Conservation (phyloP, 2,797 vertebrate genomes). For the Pristis pectinata region DNA sequence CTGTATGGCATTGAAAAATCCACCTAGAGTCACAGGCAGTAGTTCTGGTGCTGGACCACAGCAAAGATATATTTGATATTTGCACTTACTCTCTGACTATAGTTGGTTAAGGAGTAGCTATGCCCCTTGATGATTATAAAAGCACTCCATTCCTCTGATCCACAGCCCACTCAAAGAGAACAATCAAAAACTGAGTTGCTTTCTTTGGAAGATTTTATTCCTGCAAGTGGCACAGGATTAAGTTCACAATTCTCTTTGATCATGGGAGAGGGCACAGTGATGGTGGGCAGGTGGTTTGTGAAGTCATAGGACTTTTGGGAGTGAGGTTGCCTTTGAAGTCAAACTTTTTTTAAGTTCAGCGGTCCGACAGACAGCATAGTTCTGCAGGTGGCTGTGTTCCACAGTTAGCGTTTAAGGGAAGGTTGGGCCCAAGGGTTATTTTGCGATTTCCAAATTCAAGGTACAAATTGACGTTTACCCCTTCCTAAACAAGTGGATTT, state of each 20-base stretch:
- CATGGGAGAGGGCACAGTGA: background rate
- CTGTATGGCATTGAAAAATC: background rate
- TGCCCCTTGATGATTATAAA: background rate
- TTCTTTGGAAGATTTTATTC: background rate
- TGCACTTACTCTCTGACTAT: background rate
- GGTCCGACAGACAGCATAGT: background rate
- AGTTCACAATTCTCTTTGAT: background rate
- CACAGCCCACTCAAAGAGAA: background rate
- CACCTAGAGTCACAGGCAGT: too few species aligned
- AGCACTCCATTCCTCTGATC: background rate
- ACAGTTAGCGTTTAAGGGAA: background rate
- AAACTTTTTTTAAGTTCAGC: background rate
- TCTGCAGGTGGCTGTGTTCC: background rate
- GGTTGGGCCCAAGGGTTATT: background rate
- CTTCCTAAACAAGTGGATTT: background rate
- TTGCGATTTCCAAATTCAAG: background rate
- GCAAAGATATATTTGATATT: background rate
- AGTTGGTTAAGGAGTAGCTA: background rate
- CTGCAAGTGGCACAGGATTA: slow-evolving; percentile 2
- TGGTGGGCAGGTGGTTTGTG: background rate
- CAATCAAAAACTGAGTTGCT: background rate
- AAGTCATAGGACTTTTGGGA: background rate
- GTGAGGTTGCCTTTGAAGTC: background rate
- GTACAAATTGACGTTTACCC: background rate
- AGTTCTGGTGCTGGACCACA: background rate